phyloP scores from a whole-genome alignment of 2,888 invertebrate genomes.

The Ectemnius cavifrons region DNA sequence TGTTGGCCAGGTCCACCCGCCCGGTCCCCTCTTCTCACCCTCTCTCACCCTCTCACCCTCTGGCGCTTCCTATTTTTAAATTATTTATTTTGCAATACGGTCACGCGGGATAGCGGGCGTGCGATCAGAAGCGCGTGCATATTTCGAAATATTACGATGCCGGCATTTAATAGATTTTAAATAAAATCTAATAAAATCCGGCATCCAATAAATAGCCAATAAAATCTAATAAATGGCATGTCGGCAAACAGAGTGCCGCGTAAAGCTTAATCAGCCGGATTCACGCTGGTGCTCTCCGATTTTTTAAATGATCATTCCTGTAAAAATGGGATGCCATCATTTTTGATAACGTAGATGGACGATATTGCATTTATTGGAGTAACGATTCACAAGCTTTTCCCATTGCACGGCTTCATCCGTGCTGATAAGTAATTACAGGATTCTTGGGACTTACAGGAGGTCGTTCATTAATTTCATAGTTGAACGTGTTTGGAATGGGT shows the following conservation, averaged over 20 bases:
- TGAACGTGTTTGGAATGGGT: too few species aligned
- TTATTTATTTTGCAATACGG: background rate
- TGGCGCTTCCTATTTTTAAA: conserved; percentile 1
- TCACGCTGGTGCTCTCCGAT: background rate
- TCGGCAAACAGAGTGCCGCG: conserved; percentile 13
- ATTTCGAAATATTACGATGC: conserved; percentile 11
- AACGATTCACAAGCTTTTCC: too few species aligned
- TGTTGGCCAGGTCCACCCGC: background rate
- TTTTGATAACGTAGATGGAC: too few species aligned
- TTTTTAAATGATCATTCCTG: too few species aligned
- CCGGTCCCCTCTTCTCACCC: too few species aligned
- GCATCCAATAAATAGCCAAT: conserved; percentile 26
- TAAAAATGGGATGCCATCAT: too few species aligned
- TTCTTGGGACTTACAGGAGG: too few species aligned
- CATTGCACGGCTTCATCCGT: too few species aligned
- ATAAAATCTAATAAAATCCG: conserved; percentile 28
- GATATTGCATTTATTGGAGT: too few species aligned
- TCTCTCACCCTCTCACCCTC: too few species aligned
- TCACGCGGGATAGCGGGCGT: background rate
- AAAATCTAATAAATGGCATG: conserved; percentile 26
- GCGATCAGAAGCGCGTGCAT: background rate
- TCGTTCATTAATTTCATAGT: too few species aligned
- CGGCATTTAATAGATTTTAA: conserved; percentile 28
- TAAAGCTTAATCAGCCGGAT: conserved; percentile 25
- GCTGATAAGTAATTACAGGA: too few species aligned